phyloP scores from a whole-genome alignment of 2,113 vertebrate species.

The Halcyon senegalensis region DNA sequence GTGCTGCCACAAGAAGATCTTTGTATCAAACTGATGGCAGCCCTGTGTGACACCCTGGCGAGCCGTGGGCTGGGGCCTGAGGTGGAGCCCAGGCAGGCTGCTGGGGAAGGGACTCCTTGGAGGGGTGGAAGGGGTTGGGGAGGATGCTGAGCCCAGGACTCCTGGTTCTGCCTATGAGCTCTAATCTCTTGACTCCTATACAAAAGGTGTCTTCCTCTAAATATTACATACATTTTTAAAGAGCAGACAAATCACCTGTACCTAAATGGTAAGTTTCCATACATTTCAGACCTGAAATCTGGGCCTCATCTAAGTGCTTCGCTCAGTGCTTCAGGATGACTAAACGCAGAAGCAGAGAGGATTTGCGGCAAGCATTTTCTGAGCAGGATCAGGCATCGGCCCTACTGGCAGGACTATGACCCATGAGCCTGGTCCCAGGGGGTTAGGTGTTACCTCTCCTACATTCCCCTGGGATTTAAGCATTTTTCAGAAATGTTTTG shows the following conservation, averaged over 20 bases:
- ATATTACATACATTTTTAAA: neutral
- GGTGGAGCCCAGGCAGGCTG: fast-evolving
- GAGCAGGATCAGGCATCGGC: neutral
- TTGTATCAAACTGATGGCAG: fast-evolving
- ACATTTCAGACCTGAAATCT: neutral
- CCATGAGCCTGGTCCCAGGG: neutral
- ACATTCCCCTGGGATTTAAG: neutral
- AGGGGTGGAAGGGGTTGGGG: neutral
- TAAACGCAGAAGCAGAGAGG: neutral
- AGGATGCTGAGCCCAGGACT: neutral
- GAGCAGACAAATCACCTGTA: neutral
- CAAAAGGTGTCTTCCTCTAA: neutral
- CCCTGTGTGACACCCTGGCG: fast-evolving
- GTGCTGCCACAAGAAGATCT: neutral
- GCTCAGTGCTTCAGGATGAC: neutral
- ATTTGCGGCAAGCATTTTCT: neutral
- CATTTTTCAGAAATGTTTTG: neutral
- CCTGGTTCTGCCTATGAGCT: neutral
- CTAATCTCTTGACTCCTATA: neutral
- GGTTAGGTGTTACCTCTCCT: neutral
- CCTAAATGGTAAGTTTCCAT: neutral
- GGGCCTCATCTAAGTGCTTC: neutral
- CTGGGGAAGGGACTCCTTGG: neutral
- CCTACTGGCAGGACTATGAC: neutral
- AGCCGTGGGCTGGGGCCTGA: neutral